Base-by-base conservation (phyloP, 2,888 invertebrate species). In the Pomacea canaliculata region DNA sequence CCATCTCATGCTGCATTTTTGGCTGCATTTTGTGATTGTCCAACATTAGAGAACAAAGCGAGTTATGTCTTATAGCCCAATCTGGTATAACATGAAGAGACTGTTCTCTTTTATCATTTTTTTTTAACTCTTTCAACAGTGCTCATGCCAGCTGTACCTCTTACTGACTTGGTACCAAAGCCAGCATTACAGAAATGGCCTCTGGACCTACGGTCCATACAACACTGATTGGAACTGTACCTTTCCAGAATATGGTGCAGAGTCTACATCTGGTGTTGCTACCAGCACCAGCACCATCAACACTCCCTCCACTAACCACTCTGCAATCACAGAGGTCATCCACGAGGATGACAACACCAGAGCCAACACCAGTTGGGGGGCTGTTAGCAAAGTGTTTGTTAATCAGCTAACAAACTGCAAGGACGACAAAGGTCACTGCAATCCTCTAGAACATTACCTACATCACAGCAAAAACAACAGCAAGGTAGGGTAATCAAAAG, bases 91-190 rank as follows among this genome's bases (percentile, higher is more conserved):
- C 37, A 1, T 37, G 37, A 37, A 5, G 4, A 37, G 37, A 37
- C 5, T 37, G 37, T 37, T 5, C 37, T 37, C 37, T 37, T 37
- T 37, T 37, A 37, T 37, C 37, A 37, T 37, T 37, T 3, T 37
- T 37, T 37, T 37, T 7, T 56, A 2, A 56, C 51, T 63, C 23
- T 27, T 23, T 63, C 19, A 7, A 46, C 69, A 74, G 74, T 74
- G 74, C 49, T 23, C 69, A 1, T 74, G 74, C 74, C 74, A 74
- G 51, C 74, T 74, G 63, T 69, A 74, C 69, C 60, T 74, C 7
- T 37, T 74, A 48, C 69, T 62, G 27, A 67, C 48, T 18, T 74
- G 74, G 74, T 74, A 74, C 48, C 46, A 69, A 49, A 60, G 60
- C 18, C 74, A 74, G 23, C 69, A 73, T 59, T 59, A 73, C 67